Base-by-base conservation (phyloP, 2,888 invertebrate genomes). In the Cataglyphis altisquamis region DNA sequence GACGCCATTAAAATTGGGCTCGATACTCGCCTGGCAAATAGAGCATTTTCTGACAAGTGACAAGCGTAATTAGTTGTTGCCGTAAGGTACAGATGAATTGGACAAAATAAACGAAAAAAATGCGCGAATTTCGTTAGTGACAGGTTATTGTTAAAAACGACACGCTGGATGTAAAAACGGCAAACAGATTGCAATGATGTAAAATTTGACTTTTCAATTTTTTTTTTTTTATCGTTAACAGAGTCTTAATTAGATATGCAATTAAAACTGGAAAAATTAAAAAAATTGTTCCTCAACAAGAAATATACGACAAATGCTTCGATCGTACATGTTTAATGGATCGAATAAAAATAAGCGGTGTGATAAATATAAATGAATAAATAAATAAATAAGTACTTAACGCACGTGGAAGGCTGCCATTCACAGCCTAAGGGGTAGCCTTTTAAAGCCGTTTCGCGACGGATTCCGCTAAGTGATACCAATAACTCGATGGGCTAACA, bases 391-490 rank as follows among this genome's bases (percentile, higher is more conserved):
- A 77, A 36, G 73, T 36, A 36, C 48, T 45, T 25, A 18, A 64
- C 41, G 32, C 64, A 36, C 64, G 36, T 36, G 66, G n/a, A n/a
- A 25, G 18, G 9, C 18, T 48, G 0, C 10, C 57, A 12, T 39
- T 39, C 18, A 41, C 73, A 57, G 72, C 72, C 55, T n/a, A 57
- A 57, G 10, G 55, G 29, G 36, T 29, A 83, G 78, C 87, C 91
- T 92, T 92, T 91, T 88, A 92, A 90, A 88, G 91, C 88, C 84
- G 87, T 64, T 81, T 84, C 80, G 48, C 81, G 78, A 67, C 72
- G 74, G 91, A 91, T 91, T 91, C 89, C 74, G 90, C 86, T 92
- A 93, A 92, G 92, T 92, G 92, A 93, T 92, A 92, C 89, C 90
- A 89, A 93, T 91, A 92, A 93, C 91, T 88, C 92, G 90, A 83